Evolutionary conservation across 2,797 vertebrate species (phyloP), one percentile per base, ranked within the genome.

Genomic region (Acanthornis magna): DNA sequence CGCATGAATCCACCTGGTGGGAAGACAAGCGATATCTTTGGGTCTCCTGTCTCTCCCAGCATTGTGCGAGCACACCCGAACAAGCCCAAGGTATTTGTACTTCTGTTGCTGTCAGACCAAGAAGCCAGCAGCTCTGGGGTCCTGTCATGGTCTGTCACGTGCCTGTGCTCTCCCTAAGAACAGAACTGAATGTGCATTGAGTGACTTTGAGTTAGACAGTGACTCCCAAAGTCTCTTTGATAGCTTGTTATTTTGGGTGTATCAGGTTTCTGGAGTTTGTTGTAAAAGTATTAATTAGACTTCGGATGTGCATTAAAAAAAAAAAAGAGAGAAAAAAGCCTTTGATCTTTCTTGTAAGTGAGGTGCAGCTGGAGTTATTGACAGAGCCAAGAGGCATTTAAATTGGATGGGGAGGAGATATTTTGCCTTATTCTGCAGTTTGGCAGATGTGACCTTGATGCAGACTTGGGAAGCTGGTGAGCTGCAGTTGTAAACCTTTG

Each of bases 11-110:
- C 98, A 47, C 97, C 98, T 65, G 98, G 98, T 85, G 98, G 98
- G 88, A 98, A 96, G 58, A 87, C 95, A 76, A 99, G 97, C 63
- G 97, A 98, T 92, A 99, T 99, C 93, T 99, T 99, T 89, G 98
- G 98, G 21, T 97, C 97, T 77, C 95, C 97, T 20, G 97, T 98
- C 4, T 93, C 98, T 67, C 88, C 93, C 42, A 94, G 88, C 51
- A 72, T 96, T 26, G 97, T 94, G 57, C 96, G 97, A 94, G 97
- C 97, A 76, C 98, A 99, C 95, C 99, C 99, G 26, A 99, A 99
- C 96, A 99, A 99, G 88, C 99, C 99, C 88, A 99, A 99, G 99
- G 99, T 99, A 98, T 70, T 36, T 29, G 43, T 27, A 11, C 50
- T 61, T 2, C 21, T 36, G 40, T 77, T 2, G 1, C 58, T 93